Conservation (phyloP, 1,140 invertebrate species). For the Papilio glaucus region DNA sequence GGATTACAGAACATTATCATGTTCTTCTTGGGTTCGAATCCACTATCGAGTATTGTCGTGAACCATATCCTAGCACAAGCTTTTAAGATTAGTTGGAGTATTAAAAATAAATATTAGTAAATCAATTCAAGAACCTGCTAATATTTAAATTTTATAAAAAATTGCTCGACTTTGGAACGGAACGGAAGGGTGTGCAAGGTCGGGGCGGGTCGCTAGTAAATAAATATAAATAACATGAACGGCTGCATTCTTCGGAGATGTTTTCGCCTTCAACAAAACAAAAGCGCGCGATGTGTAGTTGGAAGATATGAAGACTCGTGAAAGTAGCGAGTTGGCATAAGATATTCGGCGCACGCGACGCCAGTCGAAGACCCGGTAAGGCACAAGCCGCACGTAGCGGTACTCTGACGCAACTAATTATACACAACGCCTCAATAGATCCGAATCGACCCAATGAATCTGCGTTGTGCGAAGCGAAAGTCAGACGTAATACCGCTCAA, state of each 20-base stretch:
- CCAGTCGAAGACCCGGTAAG: constrained; percentile 53
- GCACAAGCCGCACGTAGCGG: constrained; percentile 63
- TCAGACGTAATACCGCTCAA: constrained; percentile 54
- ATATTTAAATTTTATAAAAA: too few relatives aligned
- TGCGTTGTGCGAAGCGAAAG: constrained; percentile 62
- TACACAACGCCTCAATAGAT: constrained; percentile 66
- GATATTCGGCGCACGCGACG: constrained; percentile 67
- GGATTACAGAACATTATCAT: too few relatives aligned
- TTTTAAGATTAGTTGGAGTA: too few relatives aligned
- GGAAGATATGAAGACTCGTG: constrained; percentile 49
- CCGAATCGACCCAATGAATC: constrained; percentile 48
- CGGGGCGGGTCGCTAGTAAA: not conserved
- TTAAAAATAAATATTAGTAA: too few relatives aligned
- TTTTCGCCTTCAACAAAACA: not conserved
- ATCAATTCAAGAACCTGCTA: too few relatives aligned
- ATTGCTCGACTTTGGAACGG: too few relatives aligned
- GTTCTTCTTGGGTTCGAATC: too few relatives aligned
- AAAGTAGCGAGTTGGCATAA: constrained; percentile 63
- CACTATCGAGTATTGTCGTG: too few relatives aligned
- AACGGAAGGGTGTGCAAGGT: too few relatives aligned
- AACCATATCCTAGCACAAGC: too few relatives aligned
- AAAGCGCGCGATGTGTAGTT: not conserved
- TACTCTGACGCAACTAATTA: constrained; percentile 78
- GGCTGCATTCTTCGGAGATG: not conserved
- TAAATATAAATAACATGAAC: not conserved